Percentiles rank a stretch among this genome's conserved stretches.
Evolutionary conservation across 2,113 vertebrate species (phyloP).

Genomic region (Holacanthus passer): DNA sequence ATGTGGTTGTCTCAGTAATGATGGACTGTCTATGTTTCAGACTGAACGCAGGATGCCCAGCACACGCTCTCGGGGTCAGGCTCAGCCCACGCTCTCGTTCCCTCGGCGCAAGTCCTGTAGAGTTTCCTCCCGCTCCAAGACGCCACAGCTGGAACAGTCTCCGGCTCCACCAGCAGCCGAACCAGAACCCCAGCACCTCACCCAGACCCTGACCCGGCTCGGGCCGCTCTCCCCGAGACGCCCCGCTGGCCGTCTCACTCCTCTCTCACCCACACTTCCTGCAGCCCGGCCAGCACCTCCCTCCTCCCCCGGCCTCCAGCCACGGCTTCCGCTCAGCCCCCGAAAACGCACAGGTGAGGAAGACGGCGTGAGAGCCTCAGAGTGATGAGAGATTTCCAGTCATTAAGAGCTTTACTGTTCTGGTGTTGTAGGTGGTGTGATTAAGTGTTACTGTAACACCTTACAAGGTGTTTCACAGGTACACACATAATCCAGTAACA

Average conservation of each 20-base stretch:
- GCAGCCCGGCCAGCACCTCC: not conserved
- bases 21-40: not conserved
- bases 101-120: constrained; percentile 86
- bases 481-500: not conserved
- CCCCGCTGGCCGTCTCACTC: fast-evolving
- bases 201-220: not conserved
- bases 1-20: not conserved
- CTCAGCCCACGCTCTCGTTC: constrained; percentile 88
- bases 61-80: constrained; percentile 84
- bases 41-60: constrained; percentile 83
- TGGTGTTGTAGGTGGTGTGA: too few species aligned
- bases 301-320: constrained; percentile 12
- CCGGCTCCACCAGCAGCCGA: not conserved
- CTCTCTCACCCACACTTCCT: not conserved
- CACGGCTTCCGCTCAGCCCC: constrained; percentile 89
- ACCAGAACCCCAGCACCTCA: not conserved
- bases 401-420: too few species aligned
- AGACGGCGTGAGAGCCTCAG: too few species aligned
- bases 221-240: constrained; percentile 11
- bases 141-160: not conserved
- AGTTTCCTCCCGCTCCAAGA: constrained; percentile 39
- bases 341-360: constrained; percentile 93
- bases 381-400: too few species aligned
- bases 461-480: too few species aligned
- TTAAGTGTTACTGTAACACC: too few species aligned